Base-by-base conservation (phyloP, 2,797 vertebrate genomes). In the Schizothorax lantsangensis region DNA sequence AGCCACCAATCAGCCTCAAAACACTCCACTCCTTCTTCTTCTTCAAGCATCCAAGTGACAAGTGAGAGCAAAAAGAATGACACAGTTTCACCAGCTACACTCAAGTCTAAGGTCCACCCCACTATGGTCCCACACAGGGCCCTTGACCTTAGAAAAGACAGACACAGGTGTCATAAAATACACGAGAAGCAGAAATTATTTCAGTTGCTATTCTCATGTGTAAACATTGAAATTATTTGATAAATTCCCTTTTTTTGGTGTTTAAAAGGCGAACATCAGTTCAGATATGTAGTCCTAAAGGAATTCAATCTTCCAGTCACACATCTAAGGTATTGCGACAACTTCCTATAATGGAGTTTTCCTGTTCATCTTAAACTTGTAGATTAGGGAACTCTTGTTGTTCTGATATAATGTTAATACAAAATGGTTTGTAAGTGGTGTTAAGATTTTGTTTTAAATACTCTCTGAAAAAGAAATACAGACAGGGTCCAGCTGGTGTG, bases 1-100 rank as follows among this genome's bases (percentile, higher is more conserved):
- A 84, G 86, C 89, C 90, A 89, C 81, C 91, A 90, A 81, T 33
- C 45, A 47, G 40, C 38, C 87, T 81, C 69, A 19, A 62, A 84
- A 43, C 57, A 40, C 40, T 68, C 77, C 54, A 7, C 78, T 57
- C 3, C 71, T 57, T 66, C 52, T 47, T 66, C 71, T 57, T 66
- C 52, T 47, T 66, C 64, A 81, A 38, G 81, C 64, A 79, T 52
- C 69, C 26, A 40, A 14, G 64, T 88, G 26, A 77, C 57, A n/a
- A 33, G n/a, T 21, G 79, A 86, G 68, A 83, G 88, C 79, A 88
- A 81, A 74, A 72, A 68, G 14, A 84, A 75, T 47, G 79, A 33
- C 79, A 87, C 75, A 36, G 89, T 77, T 86, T 47, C 86, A 36
- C 71, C 21, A 30, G 74, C 75, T 15, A 77, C 64, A 54, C 54